Evolutionary conservation across 30 jellyfish, hydroid and myxozoan genomes (phyloP).

Genomic region (Turritopsis dohrnii): DNA sequence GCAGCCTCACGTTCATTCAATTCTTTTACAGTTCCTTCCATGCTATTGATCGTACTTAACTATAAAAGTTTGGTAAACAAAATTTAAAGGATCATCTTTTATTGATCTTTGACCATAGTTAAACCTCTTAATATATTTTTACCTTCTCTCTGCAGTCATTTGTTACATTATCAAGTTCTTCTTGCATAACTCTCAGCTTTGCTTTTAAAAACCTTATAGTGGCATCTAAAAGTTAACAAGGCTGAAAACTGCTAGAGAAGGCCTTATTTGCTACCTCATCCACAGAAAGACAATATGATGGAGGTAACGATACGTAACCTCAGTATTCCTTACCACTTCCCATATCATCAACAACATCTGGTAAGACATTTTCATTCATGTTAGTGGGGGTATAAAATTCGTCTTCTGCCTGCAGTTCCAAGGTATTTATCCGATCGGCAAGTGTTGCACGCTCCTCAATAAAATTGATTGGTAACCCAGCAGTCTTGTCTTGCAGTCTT

Average conservation of each 20-base stretch:
- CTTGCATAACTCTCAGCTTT: slow-evolving; percentile 94
- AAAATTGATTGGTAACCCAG: slow-evolving; percentile 2
- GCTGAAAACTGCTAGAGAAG: no score
- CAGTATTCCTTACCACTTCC: slow-evolving; percentile 56
- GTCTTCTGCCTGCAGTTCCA: slow-evolving; percentile 70
- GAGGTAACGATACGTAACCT: no score
- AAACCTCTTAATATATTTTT: no score
- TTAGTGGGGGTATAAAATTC: slow-evolving; percentile 65
- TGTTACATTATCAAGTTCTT: slow-evolving; percentile 68
- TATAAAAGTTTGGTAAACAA: not conserved
- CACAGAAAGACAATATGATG: no score
- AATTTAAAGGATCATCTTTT: no score
- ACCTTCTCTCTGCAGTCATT: slow-evolving; percentile 56
- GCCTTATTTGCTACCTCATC: no score
- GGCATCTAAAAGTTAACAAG: slow-evolving; percentile 85
- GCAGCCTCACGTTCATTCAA: not conserved
- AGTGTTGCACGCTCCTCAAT: slow-evolving; percentile 53
- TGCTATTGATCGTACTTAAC: not conserved
- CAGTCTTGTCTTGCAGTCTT: not conserved
- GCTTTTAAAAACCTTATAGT: slow-evolving; percentile 77
- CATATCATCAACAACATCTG: slow-evolving; percentile 78
- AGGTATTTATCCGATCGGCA: slow-evolving; percentile 67
- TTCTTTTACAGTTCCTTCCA: slow-evolving; percentile 8
- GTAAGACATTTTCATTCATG: slow-evolving; percentile 58
- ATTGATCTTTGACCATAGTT: no score